phyloP scores from a whole-genome alignment of 2,113 vertebrate species.

The Apus apus region DNA sequence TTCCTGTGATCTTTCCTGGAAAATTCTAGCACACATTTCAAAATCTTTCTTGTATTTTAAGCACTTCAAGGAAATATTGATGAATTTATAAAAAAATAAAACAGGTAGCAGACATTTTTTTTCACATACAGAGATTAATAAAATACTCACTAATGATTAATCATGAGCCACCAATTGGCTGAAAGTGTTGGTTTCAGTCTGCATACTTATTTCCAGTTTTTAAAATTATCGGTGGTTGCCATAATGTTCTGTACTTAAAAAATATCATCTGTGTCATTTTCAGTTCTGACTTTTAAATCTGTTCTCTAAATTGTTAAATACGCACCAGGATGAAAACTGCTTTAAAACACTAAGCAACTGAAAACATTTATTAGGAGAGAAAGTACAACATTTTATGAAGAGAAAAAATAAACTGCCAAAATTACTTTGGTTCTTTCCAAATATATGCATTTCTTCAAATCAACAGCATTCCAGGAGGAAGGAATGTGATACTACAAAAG shows the following conservation, averaged over 20 bases:
- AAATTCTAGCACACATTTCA: background rate
- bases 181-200: background rate
- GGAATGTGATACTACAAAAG: background rate
- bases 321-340: background rate
- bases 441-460: background rate
- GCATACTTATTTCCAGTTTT: background rate
- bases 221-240: background rate
- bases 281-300: background rate
- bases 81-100: background rate
- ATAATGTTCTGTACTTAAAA: background rate
- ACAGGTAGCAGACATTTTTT: background rate
- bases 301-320: background rate
- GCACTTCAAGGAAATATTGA: background rate
- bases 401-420: background rate
- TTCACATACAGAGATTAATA: background rate
- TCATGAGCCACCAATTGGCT: background rate
- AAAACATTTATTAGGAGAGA: background rate
- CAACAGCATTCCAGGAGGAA: background rate
- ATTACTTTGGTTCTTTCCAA: background rate
- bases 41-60: background rate
- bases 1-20: background rate
- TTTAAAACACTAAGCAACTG: background rate
- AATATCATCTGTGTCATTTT: background rate
- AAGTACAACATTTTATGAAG: background rate
- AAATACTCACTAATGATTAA: background rate